phyloP scores from a whole-genome alignment of 2,797 vertebrate species.

The Spatula clypeata region DNA sequence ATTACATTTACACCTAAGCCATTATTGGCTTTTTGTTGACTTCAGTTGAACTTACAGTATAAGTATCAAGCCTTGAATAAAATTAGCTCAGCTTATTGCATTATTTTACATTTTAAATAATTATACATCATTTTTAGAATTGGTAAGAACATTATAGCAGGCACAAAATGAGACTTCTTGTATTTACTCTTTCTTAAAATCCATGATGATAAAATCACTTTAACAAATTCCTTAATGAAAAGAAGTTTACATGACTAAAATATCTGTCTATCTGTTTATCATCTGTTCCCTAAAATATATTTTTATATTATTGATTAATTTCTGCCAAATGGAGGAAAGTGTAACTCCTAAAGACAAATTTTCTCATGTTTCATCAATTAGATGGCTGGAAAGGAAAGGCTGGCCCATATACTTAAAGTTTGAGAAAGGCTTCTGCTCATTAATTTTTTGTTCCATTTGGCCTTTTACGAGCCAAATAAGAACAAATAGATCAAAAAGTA shows the following conservation, averaged over 20 bases:
- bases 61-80: background rate
- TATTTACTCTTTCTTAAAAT: background rate
- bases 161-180: background rate
- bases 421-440: background rate
- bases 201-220: background rate
- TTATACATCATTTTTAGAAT: background rate
- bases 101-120: background rate
- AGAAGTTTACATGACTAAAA: background rate
- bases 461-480: background rate
- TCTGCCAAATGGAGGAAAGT: background rate
- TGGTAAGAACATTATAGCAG: background rate
- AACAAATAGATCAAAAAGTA: background rate
- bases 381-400: background rate
- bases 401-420: background rate
- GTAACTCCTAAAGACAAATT: background rate
- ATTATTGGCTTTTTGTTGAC: background rate
- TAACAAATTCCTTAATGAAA: background rate
- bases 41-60: background rate
- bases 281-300: background rate
- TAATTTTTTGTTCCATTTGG: background rate
- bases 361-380: background rate
- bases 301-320: background rate
- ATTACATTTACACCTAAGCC: background rate
- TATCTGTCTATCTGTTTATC: background rate
- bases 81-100: background rate